Evolutionary conservation across 2,797 vertebrate genomes (phyloP), one percentile per base, ranked within the genome.

Genomic region (Stomatorhinus walkeri): DNA sequence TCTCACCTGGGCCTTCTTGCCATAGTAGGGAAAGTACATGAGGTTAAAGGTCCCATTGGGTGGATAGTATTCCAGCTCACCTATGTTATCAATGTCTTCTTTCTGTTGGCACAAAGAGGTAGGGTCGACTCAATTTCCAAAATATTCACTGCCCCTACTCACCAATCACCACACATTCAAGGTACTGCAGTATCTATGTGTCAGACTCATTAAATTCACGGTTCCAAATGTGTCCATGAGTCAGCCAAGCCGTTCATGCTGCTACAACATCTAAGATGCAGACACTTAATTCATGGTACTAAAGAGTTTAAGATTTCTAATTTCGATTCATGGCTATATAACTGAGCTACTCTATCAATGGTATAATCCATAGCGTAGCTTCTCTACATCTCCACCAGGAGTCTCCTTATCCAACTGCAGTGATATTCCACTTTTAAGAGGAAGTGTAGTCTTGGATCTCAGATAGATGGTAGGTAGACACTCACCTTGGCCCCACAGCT

Each of bases 11-110:
- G 98, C 95, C 93, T 98, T 98, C 93, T 96, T 98, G 89, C 98
- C 98, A 0, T 99, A 99, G 94, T 98, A 99, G 40, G 98, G 98
- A 92, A 98, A 99, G 92, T 98, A 99, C 95, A 98, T 98, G 2
- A 97, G 95, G 91, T 96, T 97, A 93, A 97, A 98, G 56, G 97
- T 97, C 85, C 97, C 98, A 0, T 96, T 96, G 81, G 92, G 28
- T 0, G 98, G 98, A 90, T 93, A 99, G 92, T 97, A 99, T 0
- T 6, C 0, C 90, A 96, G 2, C 59, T 94, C 89, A 88, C 95
- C 95, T 2, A 96, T 92, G 89, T 95, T 95, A 0, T 94, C 94
- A 24, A 54, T 5, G 87, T 96, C 95, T 91, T 96, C 96, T 92
- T 12, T 93, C 96, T 96, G 90, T 88, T 56, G 85, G 61, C 7